Base-by-base conservation (phyloP, 2,888 invertebrate genomes). In the Stomorhina lunata region DNA sequence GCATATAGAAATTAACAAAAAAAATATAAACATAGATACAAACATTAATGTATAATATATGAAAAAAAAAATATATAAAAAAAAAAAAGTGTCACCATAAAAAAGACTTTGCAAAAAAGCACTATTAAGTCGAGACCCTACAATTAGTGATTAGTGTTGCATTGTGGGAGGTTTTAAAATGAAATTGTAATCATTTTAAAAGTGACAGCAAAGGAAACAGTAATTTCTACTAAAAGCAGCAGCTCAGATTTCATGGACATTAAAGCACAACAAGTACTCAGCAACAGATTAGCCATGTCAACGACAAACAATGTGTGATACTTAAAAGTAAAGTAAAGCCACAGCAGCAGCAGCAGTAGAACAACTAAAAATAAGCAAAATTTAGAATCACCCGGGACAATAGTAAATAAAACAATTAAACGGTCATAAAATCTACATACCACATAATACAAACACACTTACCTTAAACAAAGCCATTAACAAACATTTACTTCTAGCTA, bases 331-430 rank as follows among this genome's bases (percentile, higher is more conserved):
- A n/a, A n/a, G n/a, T n/a, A n/a, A n/a, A n/a, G n/a, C n/a, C n/a
- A n/a, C 45, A 78, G 20, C 29, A 55, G 45, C 40, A 43, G 40
- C 22, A 78, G 25, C 45, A 48, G 15, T 45, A 37, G 15, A 27
- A 1, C 22, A 53, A 27, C 34, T 1, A 20, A n/a, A 34, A 22
- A 6, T 10, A 68, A 15, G 57, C 55, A 7, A 9, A 66, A 57
- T n/a, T n/a, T n/a, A n/a, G n/a, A 65, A 40, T 7, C 73, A 53
- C 55, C 66, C 29, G 66, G 69, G 66, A 78, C 71, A 81, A 76
- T 71, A 66, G 80, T 71, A 75, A 84, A 79, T 80, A 82, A 81
- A 85, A 77, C 84, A 80, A 80, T 85, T 84, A 84, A 57, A 59
- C 65, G 50, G 77, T 73, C 37, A 40, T 63, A 37, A 75, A 17